Base-by-base conservation (phyloP, 1,140 invertebrate species). In the Drosophila kohkoa region DNA sequence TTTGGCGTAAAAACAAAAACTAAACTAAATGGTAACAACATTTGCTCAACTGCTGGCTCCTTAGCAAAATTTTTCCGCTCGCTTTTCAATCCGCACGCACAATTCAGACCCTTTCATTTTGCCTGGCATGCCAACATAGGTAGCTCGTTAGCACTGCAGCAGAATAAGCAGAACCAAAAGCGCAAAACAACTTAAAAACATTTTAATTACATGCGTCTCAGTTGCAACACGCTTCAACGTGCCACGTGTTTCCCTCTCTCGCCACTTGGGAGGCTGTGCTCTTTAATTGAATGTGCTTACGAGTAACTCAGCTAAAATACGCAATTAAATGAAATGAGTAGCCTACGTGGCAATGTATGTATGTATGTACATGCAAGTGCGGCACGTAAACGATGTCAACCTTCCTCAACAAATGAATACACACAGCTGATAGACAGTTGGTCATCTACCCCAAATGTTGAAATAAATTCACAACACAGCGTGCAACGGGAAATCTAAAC, bases 191-290 rank as follows among this genome's bases (percentile, higher is more conserved):
- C 79, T 86, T 86, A 58, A 79, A 81, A 82, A 87, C 72, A 87
- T 86, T 86, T 86, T 86, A 86, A 86, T 86, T 87, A 79, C 82
- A 79, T 74, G 72, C 79, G 72, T 87, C 72, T 79, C 69, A 70
- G 65, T 77, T 54, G 75, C 65, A 66, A 65, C 49, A 13, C 57
- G 60, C 57, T 32, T 65, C 57, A n/a, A n/a, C 11, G 5, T 8
- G 32, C 13, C 32, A 32, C 32, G 32, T 32, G 32, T 8, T 30
- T 16, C 38, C 30, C 28, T 11, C 60, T 13, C 35, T 6, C 16
- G 16, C 32, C 25, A 20, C 66, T 28, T 57, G 59, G 51, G 48
- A 49, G 38, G 43, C 62, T 60, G 77, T 62, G 60, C 68, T 64
- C 75, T 70, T 79, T 72, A 69, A 73, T 86, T 86, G 70, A 78